These are phyloP conservation scores for Amazona vittata DNA, from an alignment of 2,113 vertebrate species.

Conservation along the genomic window DNA sequence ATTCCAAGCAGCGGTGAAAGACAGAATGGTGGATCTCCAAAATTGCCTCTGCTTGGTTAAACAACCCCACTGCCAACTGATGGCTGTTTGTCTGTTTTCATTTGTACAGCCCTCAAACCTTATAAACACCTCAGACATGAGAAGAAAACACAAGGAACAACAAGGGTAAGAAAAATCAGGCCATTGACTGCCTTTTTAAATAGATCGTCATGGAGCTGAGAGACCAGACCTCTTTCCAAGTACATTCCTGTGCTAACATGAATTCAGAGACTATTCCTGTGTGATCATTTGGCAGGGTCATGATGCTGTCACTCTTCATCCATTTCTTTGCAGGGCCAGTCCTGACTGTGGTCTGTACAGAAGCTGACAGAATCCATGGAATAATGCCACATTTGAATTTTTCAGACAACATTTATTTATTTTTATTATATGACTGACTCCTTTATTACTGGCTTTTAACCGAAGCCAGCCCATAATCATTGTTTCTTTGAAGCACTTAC, in stretches of 20 bases:
- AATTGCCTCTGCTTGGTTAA: background rate
- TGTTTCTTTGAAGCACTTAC: background rate
- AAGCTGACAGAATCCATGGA: background rate
- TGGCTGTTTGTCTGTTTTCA: background rate
- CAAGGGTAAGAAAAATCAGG: background rate
- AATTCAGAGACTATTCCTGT: conserved; percentile 28
- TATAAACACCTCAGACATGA: conserved; percentile 22
- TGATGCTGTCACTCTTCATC: background rate
- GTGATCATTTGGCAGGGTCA: background rate
- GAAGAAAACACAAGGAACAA: conserved; percentile 41
- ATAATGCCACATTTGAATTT: background rate
- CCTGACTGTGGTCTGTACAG: background rate
- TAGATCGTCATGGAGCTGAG: background rate
- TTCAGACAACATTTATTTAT: background rate
- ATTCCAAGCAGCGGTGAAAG: background rate
- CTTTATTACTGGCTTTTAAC: background rate
- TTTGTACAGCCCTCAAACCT: conserved; percentile 13
- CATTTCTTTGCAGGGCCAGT: background rate
- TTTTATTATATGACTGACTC: background rate
- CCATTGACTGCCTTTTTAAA: background rate
- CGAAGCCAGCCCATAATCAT: background rate
- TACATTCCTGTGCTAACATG: background rate
- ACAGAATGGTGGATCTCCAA: background rate
- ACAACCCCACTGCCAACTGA: background rate
- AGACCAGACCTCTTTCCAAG: background rate